phyloP scores from a whole-genome alignment of 92 coral and sea anemone genomes.

The Metridium senile region DNA sequence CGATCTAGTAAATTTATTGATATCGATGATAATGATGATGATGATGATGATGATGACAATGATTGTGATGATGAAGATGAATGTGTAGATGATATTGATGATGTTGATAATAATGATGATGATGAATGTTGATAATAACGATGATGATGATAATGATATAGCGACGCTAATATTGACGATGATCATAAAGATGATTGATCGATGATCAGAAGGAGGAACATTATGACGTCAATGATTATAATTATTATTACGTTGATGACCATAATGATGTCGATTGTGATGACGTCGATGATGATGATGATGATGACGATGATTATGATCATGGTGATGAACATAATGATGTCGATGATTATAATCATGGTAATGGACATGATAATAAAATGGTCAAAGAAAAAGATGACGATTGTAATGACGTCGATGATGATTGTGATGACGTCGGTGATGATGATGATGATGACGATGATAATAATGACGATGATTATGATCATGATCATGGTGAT shows the following conservation, averaged over 20 bases:
- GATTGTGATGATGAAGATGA: neutral
- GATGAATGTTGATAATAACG: neutral
- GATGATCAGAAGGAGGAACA: neutral
- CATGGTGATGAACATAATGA: neutral
- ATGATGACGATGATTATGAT: neutral
- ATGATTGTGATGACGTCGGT: neutral
- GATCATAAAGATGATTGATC: neutral
- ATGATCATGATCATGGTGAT: neutral
- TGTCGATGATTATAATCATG: neutral
- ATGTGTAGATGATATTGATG: too few relatives aligned
- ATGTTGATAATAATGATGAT: neutral
- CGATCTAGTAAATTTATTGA: neutral
- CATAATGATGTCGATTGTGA: neutral
- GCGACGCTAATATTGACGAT: too few relatives aligned
- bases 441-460: neutral
- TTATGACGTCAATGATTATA: neutral
- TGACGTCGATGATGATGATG: neutral
- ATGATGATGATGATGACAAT: neutral
- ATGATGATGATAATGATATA: neutral
- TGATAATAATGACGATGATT: neutral
- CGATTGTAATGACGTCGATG: neutral
- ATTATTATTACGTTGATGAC: neutral
- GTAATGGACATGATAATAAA: neutral
- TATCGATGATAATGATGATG: neutral
- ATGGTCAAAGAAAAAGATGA: too few relatives aligned